These are phyloP conservation scores for Sterna hirundo DNA, from an alignment of 2,113 vertebrate genomes.

Conservation along the genomic window DNA sequence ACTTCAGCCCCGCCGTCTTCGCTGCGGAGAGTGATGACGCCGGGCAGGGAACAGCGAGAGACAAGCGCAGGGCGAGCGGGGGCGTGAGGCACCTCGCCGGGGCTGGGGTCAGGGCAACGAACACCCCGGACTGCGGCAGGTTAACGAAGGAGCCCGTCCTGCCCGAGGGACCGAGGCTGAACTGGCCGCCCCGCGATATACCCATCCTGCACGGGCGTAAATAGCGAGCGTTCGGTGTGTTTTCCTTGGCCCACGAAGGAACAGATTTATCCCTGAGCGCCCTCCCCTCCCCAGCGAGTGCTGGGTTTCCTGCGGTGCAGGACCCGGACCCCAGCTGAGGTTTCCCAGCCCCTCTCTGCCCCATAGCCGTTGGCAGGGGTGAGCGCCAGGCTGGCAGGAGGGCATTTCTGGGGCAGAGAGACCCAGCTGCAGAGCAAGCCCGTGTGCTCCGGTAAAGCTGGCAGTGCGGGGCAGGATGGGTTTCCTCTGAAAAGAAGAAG, in stretches of 20 bases:
- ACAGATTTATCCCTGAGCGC: background rate
- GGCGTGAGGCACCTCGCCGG: rapidly evolving
- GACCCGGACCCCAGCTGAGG: rapidly evolving
- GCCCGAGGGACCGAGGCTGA: background rate
- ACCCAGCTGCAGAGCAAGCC: background rate
- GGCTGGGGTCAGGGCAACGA: rapidly evolving
- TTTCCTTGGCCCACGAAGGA: background rate
- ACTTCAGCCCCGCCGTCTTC: rapidly evolving
- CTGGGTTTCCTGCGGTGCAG: background rate
- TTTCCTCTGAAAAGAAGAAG: background rate
- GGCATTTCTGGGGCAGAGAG: rapidly evolving
- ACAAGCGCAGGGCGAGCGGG: rapidly evolving
- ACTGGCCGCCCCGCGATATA: rapidly evolving
- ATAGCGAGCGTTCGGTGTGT: rapidly evolving
- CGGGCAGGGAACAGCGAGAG: background rate
- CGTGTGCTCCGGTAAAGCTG: rapidly evolving
- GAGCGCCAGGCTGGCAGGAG: background rate
- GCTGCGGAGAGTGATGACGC: rapidly evolving
- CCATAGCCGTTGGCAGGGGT: rapidly evolving
- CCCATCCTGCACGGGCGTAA: rapidly evolving
- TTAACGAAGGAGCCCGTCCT: background rate
- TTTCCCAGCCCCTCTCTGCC: background rate
- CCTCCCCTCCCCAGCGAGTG: background rate
- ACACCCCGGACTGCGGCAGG: rapidly evolving
- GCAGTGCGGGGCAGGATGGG: rapidly evolving